A percentile compares a stretch with the other conserved stretches of the same genome.
These are phyloP conservation scores for Amiota mariae DNA, from an alignment of 2,888 invertebrate genomes.

Conservation along the genomic window DNA sequence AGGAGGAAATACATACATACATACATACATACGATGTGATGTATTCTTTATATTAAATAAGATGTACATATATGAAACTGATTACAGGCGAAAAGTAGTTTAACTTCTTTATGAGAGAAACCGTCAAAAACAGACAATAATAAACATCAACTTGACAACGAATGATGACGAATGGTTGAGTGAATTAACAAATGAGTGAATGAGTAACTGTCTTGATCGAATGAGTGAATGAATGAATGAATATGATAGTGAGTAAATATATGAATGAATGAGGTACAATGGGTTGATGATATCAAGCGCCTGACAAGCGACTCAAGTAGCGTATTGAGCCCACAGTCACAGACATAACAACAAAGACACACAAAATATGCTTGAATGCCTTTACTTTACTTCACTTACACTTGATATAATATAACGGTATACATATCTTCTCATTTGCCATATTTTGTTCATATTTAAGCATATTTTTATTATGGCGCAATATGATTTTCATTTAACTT, in stretches of 20 bases:
- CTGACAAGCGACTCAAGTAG: not conserved
- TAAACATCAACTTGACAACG: slow-evolving; percentile 6
- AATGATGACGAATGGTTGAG: too few species aligned
- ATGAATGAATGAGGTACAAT: not conserved
- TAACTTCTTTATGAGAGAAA: slow-evolving; percentile 29
- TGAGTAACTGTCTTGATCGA: too few species aligned
- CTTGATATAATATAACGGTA: not conserved
- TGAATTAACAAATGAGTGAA: too few species aligned
- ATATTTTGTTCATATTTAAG: not conserved
- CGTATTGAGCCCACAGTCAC: not conserved
- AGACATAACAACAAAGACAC: too few species aligned
- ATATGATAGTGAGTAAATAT: not conserved
- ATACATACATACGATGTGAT: not conserved
- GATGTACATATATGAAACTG: slow-evolving; percentile 40
- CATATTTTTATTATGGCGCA: not conserved
- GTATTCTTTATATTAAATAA: slow-evolving; percentile 60
- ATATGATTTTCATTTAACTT: slow-evolving; percentile 8
- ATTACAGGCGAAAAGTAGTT: slow-evolving; percentile 27
- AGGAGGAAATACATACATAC: slow-evolving; percentile 21
- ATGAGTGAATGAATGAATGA: not conserved
- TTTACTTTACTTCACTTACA: not conserved
- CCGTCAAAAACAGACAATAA: slow-evolving; percentile 30
- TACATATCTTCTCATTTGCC: not conserved
- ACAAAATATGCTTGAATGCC: too few species aligned
- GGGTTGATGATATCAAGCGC: not conserved